Evolutionary conservation across 2,888 invertebrate species (phyloP), one percentile per base, ranked within the genome.

Genomic region (Periphyllus acericola): DNA sequence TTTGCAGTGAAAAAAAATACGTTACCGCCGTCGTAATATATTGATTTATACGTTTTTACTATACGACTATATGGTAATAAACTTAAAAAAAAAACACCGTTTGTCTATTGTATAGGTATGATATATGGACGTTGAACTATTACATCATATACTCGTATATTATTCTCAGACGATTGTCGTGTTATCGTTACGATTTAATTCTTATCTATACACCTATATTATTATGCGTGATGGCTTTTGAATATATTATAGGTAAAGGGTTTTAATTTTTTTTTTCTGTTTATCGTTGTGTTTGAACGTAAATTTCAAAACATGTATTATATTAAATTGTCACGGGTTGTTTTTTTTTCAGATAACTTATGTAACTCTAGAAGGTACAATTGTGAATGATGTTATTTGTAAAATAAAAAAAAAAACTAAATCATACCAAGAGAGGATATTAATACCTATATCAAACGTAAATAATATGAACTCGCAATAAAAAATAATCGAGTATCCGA

Each of bases 1-100:
- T 66, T n/a, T 66, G 17, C 17, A 34, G n/a, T 66, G 36, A 36
- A 80, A 78, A 79, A 78, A 78, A 78, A 78, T 78, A 55, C 78
- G 55, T 55, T 36, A 66, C 36, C 9, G 34, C n/a, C 36, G 3
- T 29, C 80, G 74, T 36, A 74, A 21, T 74, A 74, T 36, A 74
- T 74, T 74, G 40, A 81, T 81, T 46, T 81, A 68, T 68, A 46
- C 32, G 19, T 32, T 25, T 46, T n/a, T 36, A 66, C 32, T 36
- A 29, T 40, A 29, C 21, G 19, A 40, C n/a, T 66, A 21, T 60
- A 55, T 55, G 55, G 32, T 55, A 66, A 80, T 80, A 80, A 66
- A 80, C 36, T n/a, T 19, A 68, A 80, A 66, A 79, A 79, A 21
- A 36, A 74, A n/a, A 66, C 34, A 60, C 29, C 29, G n/a, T 80